These are phyloP conservation scores for Meandrusa payeni DNA, from an alignment of 2,888 invertebrate genomes.

Conservation along the genomic window DNA sequence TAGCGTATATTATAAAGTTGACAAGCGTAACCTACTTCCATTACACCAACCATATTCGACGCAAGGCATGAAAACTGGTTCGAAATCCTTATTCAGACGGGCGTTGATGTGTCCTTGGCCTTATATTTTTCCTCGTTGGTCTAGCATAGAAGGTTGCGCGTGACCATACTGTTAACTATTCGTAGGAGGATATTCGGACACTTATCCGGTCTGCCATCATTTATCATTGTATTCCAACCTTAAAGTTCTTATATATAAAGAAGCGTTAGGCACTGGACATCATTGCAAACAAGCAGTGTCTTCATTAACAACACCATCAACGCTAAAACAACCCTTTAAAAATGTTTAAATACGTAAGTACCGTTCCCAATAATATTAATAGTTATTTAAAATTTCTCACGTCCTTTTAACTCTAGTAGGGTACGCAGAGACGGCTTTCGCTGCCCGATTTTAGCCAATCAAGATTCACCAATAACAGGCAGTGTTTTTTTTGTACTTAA, in stretches of 20 bases:
- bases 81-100: conserved; percentile 15
- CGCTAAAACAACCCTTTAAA: conserved; percentile 34
- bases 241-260: conserved; percentile 39
- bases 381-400: too few species aligned
- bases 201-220: conserved; percentile 53
- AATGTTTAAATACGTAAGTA: conserved; percentile 78
- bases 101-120: conserved; percentile 43
- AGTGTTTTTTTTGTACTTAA: too few species aligned
- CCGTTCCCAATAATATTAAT: too few species aligned
- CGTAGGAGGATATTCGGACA: conserved; percentile 56
- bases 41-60: too few species aligned
- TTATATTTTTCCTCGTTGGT: conserved; percentile 46
- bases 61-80: conserved; percentile 10
- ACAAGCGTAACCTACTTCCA: too few species aligned
- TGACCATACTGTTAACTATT: conserved; percentile 52
- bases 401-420: too few species aligned
- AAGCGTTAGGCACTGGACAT: conserved; percentile 28
- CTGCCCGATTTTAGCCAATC: too few species aligned
- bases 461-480: too few species aligned
- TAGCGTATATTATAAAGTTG: too few species aligned
- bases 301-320: conserved; percentile 30
- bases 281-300: conserved; percentile 31
- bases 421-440: too few species aligned
- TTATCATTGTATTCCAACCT: conserved; percentile 37
- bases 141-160: conserved; percentile 56